These are phyloP conservation scores for Apocheima hispidaria DNA, from an alignment of 2,888 invertebrate species.

Conservation along the genomic window DNA sequence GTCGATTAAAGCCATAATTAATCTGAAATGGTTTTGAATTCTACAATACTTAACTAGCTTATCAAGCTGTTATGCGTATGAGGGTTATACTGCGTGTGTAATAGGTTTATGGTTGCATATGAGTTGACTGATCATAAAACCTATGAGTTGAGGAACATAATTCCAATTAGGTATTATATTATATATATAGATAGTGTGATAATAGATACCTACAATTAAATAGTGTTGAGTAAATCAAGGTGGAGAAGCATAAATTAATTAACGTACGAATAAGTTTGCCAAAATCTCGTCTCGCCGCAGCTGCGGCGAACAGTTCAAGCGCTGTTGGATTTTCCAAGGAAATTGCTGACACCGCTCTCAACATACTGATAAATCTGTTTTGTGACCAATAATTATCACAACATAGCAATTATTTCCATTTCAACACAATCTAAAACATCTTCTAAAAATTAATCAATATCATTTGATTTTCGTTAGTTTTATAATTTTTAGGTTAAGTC, in stretches of 20 bases:
- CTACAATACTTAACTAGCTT: no score
- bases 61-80: no score
- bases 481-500: slow-evolving; percentile 13
- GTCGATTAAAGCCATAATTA: no score
- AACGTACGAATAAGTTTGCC: slow-evolving; percentile 57
- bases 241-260: not conserved
- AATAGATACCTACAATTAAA: not conserved
- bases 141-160: no score
- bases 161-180: no score
- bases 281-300: slow-evolving; percentile 57
- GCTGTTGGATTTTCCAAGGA: slow-evolving; percentile 64
- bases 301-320: slow-evolving; percentile 55
- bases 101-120: no score
- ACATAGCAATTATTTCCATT: slow-evolving; percentile 44
- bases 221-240: not conserved
- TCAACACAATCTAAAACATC: slow-evolving; percentile 51
- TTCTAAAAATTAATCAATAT: slow-evolving; percentile 40
- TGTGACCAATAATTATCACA: not conserved
- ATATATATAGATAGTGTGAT: no score
- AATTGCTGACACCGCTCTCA: slow-evolving; percentile 66
- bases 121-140: no score
- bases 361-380: slow-evolving; percentile 50
- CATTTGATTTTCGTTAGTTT: slow-evolving; percentile 1
- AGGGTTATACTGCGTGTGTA: no score
- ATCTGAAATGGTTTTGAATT: no score